These are phyloP conservation scores for Zhuqinia jingwanae DNA, from an alignment of 2,888 invertebrate genomes.

Conservation along the genomic window DNA sequence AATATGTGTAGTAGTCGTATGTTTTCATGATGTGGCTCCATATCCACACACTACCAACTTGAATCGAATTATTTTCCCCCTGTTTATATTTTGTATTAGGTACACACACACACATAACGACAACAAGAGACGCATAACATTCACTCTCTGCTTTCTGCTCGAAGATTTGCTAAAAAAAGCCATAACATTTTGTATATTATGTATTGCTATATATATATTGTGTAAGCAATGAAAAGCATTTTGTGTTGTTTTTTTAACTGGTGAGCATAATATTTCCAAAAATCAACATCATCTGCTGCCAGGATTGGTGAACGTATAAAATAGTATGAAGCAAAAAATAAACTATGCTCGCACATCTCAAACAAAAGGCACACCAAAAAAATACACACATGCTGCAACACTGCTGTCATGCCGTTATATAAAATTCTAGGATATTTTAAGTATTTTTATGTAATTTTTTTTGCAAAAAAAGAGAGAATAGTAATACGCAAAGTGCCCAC, in stretches of 20 bases:
- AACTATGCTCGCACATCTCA: constrained; percentile 21
- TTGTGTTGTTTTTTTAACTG: too few species aligned
- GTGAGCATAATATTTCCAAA: constrained; percentile 27
- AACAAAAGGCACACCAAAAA: constrained; percentile 34
- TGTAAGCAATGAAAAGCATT: too few species aligned
- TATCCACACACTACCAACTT: not conserved
- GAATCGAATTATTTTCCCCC: constrained; percentile 4
- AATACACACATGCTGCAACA: constrained; percentile 1
- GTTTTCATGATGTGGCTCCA: not conserved
- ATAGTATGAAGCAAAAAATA: too few species aligned
- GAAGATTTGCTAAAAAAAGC: constrained; percentile 35
- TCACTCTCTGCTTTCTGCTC: constrained; percentile 21
- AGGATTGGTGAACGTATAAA: not conserved
- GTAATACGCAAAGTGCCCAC: constrained; percentile 12
- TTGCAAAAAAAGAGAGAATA: constrained; percentile 14
- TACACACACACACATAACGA: not conserved
- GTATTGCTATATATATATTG: constrained; percentile 6
- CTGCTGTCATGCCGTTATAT: constrained; percentile 9
- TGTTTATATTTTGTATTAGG: not conserved
- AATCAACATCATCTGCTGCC: constrained; percentile 59
- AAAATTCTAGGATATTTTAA: not conserved
- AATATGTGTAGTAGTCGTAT: too few species aligned
- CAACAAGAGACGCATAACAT: not conserved
- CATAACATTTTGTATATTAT: not conserved
- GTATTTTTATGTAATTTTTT: too few species aligned